These are phyloP conservation scores for Dendrocopos noguchii DNA, from an alignment of 2,113 vertebrate species.

Conservation along the genomic window DNA sequence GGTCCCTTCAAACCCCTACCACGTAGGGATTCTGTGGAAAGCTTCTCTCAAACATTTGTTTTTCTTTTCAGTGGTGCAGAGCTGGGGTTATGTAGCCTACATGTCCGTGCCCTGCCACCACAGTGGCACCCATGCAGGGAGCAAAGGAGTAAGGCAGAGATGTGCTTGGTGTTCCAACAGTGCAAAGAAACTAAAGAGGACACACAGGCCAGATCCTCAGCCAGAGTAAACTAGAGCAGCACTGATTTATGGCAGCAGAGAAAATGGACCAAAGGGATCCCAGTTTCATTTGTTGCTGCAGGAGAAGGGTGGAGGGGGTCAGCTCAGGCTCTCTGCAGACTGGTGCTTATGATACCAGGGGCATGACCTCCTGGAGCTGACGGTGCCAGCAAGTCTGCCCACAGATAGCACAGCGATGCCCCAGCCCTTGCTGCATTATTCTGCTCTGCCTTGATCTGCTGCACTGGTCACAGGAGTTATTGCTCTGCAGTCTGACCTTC, in stretches of 20 bases:
- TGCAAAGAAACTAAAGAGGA: background rate
- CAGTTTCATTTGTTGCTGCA: background rate
- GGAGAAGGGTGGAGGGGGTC: background rate
- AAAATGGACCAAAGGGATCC: background rate
- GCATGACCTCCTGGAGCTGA: background rate
- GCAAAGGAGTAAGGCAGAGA: background rate
- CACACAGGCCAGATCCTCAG: background rate
- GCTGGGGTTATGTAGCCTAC: background rate
- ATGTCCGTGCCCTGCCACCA: background rate
- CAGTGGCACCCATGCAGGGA: background rate
- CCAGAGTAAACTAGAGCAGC: background rate
- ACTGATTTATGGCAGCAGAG: background rate
- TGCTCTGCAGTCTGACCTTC: background rate
- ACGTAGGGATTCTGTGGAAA: background rate
- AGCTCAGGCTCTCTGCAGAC: background rate
- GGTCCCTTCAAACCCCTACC: no score
- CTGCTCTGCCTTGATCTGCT: background rate
- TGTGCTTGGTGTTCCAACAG: background rate
- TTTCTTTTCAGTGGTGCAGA: background rate
- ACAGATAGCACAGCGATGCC: background rate
- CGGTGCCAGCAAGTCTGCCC: background rate
- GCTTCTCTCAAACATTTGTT: background rate
- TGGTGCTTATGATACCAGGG: background rate
- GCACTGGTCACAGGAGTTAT: fast-evolving
- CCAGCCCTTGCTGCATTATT: background rate